A percentile compares a stretch with the other conserved stretches of the same genome.
These are phyloP conservation scores for Lasioglossum leucozonium DNA, from an alignment of 2,888 invertebrate genomes.

Conservation along the genomic window DNA sequence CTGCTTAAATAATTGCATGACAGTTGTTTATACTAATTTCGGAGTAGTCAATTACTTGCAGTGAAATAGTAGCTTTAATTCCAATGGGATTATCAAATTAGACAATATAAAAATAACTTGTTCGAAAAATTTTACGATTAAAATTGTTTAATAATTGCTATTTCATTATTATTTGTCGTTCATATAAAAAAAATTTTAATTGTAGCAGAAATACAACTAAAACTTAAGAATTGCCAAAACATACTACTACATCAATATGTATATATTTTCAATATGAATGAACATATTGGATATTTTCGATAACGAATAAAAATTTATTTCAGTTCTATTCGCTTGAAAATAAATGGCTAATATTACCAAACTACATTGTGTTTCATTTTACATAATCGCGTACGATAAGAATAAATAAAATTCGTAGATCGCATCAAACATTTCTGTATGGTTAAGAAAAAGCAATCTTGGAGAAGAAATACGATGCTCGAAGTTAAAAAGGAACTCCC, in stretches of 20 bases:
- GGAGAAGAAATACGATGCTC: conserved; percentile 29
- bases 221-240: not conserved
- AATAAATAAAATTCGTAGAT: not conserved
- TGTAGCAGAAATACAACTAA: not conserved
- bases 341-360: not conserved
- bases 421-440: not conserved
- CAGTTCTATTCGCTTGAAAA: not conserved
- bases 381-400: too few species aligned
- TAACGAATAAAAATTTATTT: not conserved
- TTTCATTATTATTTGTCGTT: too few species aligned
- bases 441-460: conserved; percentile 7
- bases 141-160: too few species aligned
- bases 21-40: not conserved
- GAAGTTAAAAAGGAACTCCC: conserved; percentile 29
- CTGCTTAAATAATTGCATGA: not conserved
- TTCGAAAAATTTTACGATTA: too few species aligned
- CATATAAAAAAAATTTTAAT: not conserved
- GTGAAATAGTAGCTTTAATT: not conserved
- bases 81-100: not conserved
- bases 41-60: not conserved
- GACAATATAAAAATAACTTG: not conserved
- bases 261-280: not conserved
- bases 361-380: not conserved
- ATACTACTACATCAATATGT: not conserved
- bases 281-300: not conserved